Base-by-base conservation (phyloP, 2,888 invertebrate genomes). In the Elegia similella region DNA sequence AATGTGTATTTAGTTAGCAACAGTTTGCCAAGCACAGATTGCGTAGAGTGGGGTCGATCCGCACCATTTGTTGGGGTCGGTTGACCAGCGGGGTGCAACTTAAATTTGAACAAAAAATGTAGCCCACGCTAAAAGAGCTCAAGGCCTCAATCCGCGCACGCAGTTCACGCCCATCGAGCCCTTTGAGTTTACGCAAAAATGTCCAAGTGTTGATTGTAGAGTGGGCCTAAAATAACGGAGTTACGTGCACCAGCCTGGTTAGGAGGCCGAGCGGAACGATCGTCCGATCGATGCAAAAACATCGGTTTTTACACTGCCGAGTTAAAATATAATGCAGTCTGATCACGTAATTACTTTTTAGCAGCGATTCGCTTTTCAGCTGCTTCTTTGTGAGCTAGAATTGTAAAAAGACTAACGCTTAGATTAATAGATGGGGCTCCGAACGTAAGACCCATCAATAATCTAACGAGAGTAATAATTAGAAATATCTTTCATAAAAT, bases 141-240 rank as follows among this genome's bases (percentile, higher is more conserved):
- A 56, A 53, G 61, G 59, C 32, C 47, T 29, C 55, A 47, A 56
- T 23, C 57, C 63, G 59, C 59, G 66, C 66, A 59, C 64, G 59
- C 64, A 64, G 67, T 68, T 65, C 32, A 50, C 61, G 44, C 52
- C 54, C 58, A 56, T 55, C 56, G 42, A 17, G 52, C 64, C 68
- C 68, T 70, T 62, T 68, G 64, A 63, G 59, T 68, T 69, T 64
- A 65, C 65, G 64, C 67, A 65, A 65, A 68, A 66, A 59, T 65
- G 61, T 50, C 57, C 50, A 52, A 58, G 57, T 56, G 42, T 42
- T 55, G 48, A 48, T 16, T 59, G 47, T 48, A 55, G 57, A 58
- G 56, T 16, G 44, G 56, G 63, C 63, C 65, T 62, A 66, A 75
- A 75, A 73, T 76, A 75, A 67, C 63, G 38, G 58, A 52, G 52